A percentile compares a stretch with the other conserved stretches of the same genome.
Evolutionary conservation across 2,888 invertebrate species (phyloP).

Genomic region (Drosophila crucigera): DNA sequence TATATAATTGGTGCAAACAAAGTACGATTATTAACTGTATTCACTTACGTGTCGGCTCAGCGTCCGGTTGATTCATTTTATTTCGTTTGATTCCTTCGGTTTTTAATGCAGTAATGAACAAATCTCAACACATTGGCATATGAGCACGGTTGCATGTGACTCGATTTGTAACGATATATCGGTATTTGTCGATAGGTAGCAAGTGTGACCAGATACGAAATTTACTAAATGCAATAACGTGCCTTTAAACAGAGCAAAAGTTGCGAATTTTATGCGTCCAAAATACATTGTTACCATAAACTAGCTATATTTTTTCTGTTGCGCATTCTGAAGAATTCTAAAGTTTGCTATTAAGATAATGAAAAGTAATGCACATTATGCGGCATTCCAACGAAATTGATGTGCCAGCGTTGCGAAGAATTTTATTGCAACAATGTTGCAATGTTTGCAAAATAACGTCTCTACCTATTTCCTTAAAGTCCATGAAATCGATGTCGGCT

Average conservation of each 20-base stretch:
- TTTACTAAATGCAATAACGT: neutral
- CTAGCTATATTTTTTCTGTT: neutral
- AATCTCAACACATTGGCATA: neutral
- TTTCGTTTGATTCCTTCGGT: neutral
- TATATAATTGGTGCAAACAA: neutral
- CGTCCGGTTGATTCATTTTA: conserved; percentile 5
- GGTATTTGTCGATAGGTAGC: neutral
- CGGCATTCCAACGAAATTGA: conserved; percentile 3
- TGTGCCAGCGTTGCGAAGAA: conserved; percentile 64
- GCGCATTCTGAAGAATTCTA: neutral
- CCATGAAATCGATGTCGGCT: neutral
- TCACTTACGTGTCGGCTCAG: neutral
- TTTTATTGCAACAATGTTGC: conserved; percentile 52
- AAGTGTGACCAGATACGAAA: conserved; percentile 5
- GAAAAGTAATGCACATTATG: conserved; percentile 39
- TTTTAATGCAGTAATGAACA: neutral
- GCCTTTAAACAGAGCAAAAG: neutral
- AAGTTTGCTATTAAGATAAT: neutral
- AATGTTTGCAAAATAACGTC: conserved; percentile 50
- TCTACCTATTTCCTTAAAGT: conserved; percentile 7
- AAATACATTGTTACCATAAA: neutral
- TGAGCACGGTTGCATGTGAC: conserved; percentile 6
- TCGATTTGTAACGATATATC: neutral
- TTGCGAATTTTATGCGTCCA: too few species aligned
- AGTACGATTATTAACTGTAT: neutral